A percentile compares a stretch with the other conserved stretches of the same genome.
These are phyloP conservation scores for Galaxea fascicularis DNA, from an alignment of 92 coral and sea anemone species.

Conservation along the genomic window DNA sequence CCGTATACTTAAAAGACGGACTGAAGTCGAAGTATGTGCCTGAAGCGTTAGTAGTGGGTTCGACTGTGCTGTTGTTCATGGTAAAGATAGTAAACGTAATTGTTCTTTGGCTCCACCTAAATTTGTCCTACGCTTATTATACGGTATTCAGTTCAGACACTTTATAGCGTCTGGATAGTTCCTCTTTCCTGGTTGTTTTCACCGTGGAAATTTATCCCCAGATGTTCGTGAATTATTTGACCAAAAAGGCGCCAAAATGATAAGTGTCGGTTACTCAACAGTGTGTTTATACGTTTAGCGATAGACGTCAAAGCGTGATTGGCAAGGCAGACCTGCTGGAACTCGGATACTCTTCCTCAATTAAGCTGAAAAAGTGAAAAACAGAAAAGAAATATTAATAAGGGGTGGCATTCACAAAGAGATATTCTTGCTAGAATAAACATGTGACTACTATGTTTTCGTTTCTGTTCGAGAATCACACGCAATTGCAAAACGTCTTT, in stretches of 20 bases:
- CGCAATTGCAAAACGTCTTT: not conserved
- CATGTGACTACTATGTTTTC: not conserved
- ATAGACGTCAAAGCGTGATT: not conserved
- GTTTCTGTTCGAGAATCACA: not conserved
- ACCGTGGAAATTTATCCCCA: not conserved
- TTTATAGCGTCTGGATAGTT: not conserved
- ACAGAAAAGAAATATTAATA: not conserved
- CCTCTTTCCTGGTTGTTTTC: not conserved
- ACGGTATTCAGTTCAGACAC: not conserved
- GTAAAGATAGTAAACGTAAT: not conserved
- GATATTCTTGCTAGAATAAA: not conserved
- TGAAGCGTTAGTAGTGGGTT: not conserved
- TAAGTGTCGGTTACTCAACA: slow-evolving; percentile 28
- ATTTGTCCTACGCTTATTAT: not conserved
- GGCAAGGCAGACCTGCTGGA: slow-evolving; percentile 1
- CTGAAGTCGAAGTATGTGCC: not conserved
- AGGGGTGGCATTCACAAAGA: slow-evolving; percentile 14
- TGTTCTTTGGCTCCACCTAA: not conserved
- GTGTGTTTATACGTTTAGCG: not conserved
- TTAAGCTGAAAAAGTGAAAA: slow-evolving; percentile 28
- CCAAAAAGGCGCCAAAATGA: slow-evolving; percentile 13
- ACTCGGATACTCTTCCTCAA: slow-evolving; percentile 9
- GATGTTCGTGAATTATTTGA: not conserved
- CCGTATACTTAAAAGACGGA: slow-evolving; percentile 29
- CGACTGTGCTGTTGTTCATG: slow-evolving; percentile 9